Evolutionary conservation across 2,888 invertebrate genomes (phyloP).

Genomic region (Tenthredo notha): DNA sequence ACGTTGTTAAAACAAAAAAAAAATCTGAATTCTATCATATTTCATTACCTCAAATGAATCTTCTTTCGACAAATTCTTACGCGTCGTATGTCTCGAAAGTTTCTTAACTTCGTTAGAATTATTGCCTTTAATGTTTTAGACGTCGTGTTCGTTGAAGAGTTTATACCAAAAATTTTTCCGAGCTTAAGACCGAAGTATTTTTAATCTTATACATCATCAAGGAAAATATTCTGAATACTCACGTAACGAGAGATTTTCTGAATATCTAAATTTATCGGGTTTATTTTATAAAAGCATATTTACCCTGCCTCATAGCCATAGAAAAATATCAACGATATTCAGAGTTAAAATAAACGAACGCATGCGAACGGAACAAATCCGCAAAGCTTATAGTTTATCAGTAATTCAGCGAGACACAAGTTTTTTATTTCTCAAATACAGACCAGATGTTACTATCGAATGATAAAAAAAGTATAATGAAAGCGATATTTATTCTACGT

Average conservation of each 20-base stretch:
- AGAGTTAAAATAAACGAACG: not conserved
- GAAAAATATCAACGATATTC: not conserved
- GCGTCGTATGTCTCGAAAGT: not conserved
- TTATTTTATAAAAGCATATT: not conserved
- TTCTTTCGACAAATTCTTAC: conserved; percentile 8
- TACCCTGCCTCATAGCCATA: not conserved
- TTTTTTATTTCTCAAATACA: not conserved
- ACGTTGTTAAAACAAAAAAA: conserved; percentile 1
- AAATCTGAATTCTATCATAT: not conserved
- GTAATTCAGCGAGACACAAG: not conserved
- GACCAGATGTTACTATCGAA: not conserved
- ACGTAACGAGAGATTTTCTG: conserved; percentile 3
- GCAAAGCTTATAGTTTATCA: not conserved
- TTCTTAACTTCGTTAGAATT: not conserved
- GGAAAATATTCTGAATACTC: not conserved
- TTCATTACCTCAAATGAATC: conserved; percentile 25
- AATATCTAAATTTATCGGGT: not conserved
- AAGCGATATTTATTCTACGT: too few relatives aligned
- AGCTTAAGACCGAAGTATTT: not conserved
- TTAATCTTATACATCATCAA: not conserved
- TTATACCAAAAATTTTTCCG: not conserved
- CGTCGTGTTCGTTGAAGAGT: not conserved
- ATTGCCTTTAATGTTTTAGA: not conserved
- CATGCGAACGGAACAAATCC: not conserved
- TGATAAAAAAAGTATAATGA: not conserved